These are phyloP conservation scores for Phragmatobia fuliginosa DNA, from an alignment of 2,888 invertebrate genomes.

Conservation along the genomic window DNA sequence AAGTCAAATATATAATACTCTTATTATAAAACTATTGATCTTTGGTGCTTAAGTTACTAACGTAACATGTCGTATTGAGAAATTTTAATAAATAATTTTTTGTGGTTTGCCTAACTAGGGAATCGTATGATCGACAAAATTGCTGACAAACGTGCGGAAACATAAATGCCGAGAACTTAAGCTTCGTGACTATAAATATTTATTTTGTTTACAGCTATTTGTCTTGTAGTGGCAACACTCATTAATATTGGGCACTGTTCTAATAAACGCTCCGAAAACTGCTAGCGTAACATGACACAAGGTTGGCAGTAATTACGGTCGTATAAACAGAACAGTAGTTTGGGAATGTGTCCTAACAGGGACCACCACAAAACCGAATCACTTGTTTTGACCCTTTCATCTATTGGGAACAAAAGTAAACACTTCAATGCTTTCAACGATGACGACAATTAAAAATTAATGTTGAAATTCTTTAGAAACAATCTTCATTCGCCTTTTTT, in stretches of 20 bases:
- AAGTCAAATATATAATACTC: not conserved
- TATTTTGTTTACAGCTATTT: not conserved
- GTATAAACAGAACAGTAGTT: slow-evolving; percentile 70
- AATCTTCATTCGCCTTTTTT: not conserved
- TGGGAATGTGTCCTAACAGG: slow-evolving; percentile 58
- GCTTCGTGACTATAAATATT: not conserved
- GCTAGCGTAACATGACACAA: slow-evolving; percentile 63
- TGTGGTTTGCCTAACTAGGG: not conserved
- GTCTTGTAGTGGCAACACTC: not conserved
- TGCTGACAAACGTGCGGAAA: not conserved
- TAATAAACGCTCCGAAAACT: slow-evolving; percentile 52
- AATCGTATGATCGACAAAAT: not conserved
- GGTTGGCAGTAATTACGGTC: slow-evolving; percentile 63
- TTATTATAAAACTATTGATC: not conserved
- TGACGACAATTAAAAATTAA: slow-evolving; percentile 18
- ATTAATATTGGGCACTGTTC: not conserved
- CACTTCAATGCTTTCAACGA: not conserved
- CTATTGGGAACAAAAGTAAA: slow-evolving; percentile 67
- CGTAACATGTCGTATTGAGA: not conserved
- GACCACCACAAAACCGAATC: slow-evolving; percentile 73
- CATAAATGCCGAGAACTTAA: not conserved
- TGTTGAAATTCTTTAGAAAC: slow-evolving; percentile 27
- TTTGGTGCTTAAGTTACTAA: not conserved
- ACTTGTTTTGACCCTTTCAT: slow-evolving; percentile 59
- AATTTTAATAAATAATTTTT: not conserved